phyloP scores from a whole-genome alignment of 2,797 vertebrate genomes.

The Emydoidea blandingii region DNA sequence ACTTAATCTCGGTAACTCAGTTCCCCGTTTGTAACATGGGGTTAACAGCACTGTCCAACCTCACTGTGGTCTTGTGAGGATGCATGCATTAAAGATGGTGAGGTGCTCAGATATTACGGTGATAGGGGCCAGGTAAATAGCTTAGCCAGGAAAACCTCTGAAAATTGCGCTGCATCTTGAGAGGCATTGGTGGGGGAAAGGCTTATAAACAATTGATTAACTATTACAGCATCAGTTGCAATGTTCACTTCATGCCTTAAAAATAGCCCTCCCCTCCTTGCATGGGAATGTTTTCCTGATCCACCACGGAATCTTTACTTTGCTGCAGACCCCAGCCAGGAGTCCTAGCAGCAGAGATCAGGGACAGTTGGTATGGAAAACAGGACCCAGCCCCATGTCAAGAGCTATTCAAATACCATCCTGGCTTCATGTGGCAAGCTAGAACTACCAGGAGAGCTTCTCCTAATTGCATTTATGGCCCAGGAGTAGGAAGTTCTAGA shows the following conservation, averaged over 20 bases:
- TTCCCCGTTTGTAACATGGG: not conserved
- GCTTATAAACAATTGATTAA: fast-evolving
- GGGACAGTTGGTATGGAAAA: not conserved
- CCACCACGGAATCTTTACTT: fast-evolving
- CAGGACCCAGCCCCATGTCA: not conserved
- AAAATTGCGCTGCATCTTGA: not conserved
- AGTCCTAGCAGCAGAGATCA: fast-evolving
- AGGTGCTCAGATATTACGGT: not conserved
- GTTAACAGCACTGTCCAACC: not conserved
- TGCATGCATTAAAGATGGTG: not conserved
- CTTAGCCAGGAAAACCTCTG: not conserved
- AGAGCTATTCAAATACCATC: fast-evolving
- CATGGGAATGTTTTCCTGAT: not conserved
- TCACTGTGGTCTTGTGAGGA: not conserved
- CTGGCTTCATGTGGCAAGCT: not conserved
- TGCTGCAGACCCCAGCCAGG: not conserved
- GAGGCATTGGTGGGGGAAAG: not conserved
- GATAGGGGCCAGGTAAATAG: too few species aligned
- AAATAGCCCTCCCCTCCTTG: not conserved
- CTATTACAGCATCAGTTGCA: not conserved
- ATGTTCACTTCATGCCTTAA: fast-evolving
- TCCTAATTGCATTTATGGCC: fast-evolving
- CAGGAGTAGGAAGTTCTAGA: fast-evolving
- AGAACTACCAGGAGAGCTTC: fast-evolving
- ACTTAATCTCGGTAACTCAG: not conserved